phyloP scores from a whole-genome alignment of 2,888 invertebrate genomes.

The Halictus ligatus region DNA sequence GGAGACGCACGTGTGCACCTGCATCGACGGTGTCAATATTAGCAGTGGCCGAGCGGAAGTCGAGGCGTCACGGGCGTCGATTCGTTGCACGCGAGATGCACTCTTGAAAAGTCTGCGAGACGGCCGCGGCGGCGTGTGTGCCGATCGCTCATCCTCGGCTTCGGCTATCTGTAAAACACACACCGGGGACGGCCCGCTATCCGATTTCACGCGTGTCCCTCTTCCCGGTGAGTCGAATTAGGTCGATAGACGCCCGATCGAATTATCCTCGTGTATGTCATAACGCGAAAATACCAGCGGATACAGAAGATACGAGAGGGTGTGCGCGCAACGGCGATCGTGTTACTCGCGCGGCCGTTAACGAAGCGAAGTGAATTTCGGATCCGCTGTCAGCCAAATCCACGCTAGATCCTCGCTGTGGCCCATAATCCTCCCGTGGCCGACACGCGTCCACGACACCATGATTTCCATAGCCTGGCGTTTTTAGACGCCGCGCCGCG shows the following conservation, averaged over 20 bases:
- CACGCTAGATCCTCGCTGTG: too few species aligned
- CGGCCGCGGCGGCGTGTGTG: not conserved
- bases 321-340: not conserved
- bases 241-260: not conserved
- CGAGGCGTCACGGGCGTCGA: conserved; percentile 20
- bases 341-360: conserved; percentile 5
- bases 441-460: not conserved
- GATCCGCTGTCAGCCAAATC: not conserved
- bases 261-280: conserved; percentile 7
- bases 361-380: conserved; percentile 7
- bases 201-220: not conserved
- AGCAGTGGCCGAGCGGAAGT: conserved; percentile 55
- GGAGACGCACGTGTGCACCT: conserved; percentile 41
- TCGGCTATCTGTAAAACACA: not conserved
- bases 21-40: conserved; percentile 56
- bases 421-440: not conserved
- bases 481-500: not conserved
- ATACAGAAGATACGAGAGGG: not conserved
- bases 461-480: not conserved
- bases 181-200: not conserved
- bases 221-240: not conserved
- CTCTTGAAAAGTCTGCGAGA: conserved; percentile 27
- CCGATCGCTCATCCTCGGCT: conserved; percentile 15
- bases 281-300: not conserved
- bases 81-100: conserved; percentile 48